A percentile compares a stretch with the other conserved stretches of the same genome.
phyloP scores from a whole-genome alignment of 2,888 invertebrate genomes.

The Julus scanicus region DNA sequence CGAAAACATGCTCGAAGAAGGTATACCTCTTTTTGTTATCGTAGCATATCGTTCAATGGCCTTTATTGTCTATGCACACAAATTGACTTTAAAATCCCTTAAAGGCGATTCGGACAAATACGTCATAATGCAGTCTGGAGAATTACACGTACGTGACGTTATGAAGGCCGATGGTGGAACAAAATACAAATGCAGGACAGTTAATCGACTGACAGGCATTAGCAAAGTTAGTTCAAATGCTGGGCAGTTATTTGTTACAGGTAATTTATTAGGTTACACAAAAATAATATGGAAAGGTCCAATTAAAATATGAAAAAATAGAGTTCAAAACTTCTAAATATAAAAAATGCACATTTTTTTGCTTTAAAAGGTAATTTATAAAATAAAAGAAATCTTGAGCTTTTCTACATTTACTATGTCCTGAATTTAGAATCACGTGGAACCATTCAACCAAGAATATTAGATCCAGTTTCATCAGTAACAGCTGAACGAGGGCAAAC shows the following conservation, averaged over 20 bases:
- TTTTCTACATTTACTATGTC: neutral
- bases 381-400: no score
- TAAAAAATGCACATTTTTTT: no score
- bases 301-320: no score
- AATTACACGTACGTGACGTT: conserved; percentile 53
- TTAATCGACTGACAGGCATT: conserved; percentile 47
- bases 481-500: neutral
- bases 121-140: conserved; percentile 52
- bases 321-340: no score
- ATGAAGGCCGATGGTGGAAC: conserved; percentile 29
- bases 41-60: neutral
- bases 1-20: conserved; percentile 59
- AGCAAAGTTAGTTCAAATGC: conserved; percentile 49
- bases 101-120: conserved; percentile 50
- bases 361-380: no score
- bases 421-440: conserved; percentile 50
- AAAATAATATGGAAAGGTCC: neutral
- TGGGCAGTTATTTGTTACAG: conserved; percentile 54
- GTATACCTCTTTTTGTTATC: conserved; percentile 48
- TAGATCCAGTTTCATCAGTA: conserved; percentile 41
- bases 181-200: conserved; percentile 54
- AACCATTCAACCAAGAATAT: conserved; percentile 43
- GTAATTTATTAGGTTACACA: neutral
- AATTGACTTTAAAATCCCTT: neutral
- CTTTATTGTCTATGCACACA: neutral